A percentile compares a stretch with the other conserved stretches of the same genome.
Conservation (phyloP, 1,140 invertebrate species). For the Drosophila sucinea region DNA sequence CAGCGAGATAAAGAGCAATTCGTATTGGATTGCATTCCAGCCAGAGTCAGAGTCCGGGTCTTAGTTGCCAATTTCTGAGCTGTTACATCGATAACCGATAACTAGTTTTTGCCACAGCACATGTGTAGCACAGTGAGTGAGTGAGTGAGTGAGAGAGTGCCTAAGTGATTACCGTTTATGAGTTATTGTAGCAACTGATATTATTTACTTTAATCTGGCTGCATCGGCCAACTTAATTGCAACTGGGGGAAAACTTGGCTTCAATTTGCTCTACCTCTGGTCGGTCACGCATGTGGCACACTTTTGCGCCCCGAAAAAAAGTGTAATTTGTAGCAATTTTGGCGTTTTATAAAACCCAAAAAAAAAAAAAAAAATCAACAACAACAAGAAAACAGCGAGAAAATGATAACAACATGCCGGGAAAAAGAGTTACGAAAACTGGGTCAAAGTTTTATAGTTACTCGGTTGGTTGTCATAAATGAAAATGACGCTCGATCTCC, state of each 20-base stretch:
- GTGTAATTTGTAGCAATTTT: conserved; percentile 80
- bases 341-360: conserved; percentile 12
- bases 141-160: not conserved
- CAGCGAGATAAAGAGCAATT: conserved; percentile 61
- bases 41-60: conserved; percentile 19
- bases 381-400: not conserved
- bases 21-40: conserved; percentile 40
- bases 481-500: conserved; percentile 51
- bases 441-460: conserved; percentile 75
- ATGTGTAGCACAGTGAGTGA: too few relatives aligned
- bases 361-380: conserved; percentile 40
- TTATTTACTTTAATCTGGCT: conserved; percentile 78
- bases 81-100: conserved; percentile 59
- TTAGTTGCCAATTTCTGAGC: conserved; percentile 21
- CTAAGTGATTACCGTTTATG: conserved; percentile 78
- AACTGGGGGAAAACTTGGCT: conserved; percentile 59
- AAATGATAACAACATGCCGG: conserved; percentile 39
- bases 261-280: not conserved
- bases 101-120: conserved; percentile 49
- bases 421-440: conserved; percentile 42
- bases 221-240: conserved; percentile 74
- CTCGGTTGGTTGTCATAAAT: conserved; percentile 64
- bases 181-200: conserved; percentile 72
- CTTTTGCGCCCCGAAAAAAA: conserved; percentile 75
- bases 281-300: conserved; percentile 75